These are phyloP conservation scores for Trichogramma pretiosum DNA, from an alignment of 1,140 invertebrate genomes.

Conservation along the genomic window DNA sequence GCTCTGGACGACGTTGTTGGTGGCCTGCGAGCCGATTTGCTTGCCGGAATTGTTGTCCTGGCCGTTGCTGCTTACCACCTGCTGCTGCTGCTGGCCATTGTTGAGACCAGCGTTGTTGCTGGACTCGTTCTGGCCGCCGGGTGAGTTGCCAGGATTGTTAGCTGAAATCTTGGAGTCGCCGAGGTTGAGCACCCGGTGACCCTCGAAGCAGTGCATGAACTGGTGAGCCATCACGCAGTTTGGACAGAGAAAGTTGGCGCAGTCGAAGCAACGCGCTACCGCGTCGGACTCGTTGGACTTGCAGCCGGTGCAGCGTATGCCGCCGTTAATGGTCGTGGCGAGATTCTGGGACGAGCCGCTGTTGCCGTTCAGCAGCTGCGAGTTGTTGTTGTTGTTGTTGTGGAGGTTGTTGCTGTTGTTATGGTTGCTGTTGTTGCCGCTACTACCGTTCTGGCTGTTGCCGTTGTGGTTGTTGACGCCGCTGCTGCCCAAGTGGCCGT, in stretches of 20 bases:
- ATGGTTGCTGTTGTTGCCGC: neutral
- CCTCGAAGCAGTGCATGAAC: constrained; percentile 97
- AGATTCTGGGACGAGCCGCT: neutral
- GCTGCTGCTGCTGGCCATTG: constrained; percentile 44
- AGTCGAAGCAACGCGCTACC: constrained; percentile 87
- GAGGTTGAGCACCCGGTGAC: constrained; percentile 78
- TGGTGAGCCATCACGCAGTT: constrained; percentile 97
- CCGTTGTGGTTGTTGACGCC: neutral
- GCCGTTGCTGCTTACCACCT: constrained; percentile 18
- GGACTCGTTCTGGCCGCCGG: constrained; percentile 14
- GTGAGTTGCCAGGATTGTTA: constrained; percentile 5
- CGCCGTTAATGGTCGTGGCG: constrained; percentile 20
- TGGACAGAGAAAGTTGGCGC: constrained; percentile 87
- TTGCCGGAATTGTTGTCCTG: constrained; percentile 28
- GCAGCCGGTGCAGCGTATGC: constrained; percentile 74
- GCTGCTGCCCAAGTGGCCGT: neutral
- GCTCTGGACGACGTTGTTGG: constrained; percentile 52
- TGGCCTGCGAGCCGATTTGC: constrained; percentile 20
- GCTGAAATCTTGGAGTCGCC: constrained; percentile 53
- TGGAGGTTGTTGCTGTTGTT: constrained; percentile 30
- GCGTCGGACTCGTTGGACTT: constrained; percentile 78
- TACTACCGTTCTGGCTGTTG: neutral
- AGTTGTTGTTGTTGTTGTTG: neutral
- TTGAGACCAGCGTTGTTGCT: constrained; percentile 16
- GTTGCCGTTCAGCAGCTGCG: neutral